Base-by-base conservation (phyloP, 64 coral and sea anemone species). In the Pachyseris speciosa region DNA sequence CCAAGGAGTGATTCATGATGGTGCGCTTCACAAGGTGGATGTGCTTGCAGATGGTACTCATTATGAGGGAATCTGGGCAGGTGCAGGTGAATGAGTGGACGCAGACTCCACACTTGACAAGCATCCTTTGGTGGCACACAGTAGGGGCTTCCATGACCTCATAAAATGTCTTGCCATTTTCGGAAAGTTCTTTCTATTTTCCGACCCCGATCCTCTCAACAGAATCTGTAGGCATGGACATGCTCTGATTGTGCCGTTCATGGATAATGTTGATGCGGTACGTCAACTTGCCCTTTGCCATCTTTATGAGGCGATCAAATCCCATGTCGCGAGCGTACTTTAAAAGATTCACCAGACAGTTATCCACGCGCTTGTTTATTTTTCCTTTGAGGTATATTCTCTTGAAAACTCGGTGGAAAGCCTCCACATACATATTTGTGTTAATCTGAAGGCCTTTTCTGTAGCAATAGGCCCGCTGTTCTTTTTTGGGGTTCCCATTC, bases 381-480 rank as follows among this genome's bases (percentile, higher is more conserved):
- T 92, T 92, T 7, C 89, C 89, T 61, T 73, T 72, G 27, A 85
- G 43, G 52, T 92, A 92, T 22, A 22, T 17, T 15, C 43, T 64
- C 59, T 91, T 91, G n/a, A 84, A 85, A n/a, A 92, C 80, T 42
- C 68, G 2, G 80, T 75, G 79, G 36, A 92, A 92, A n/a, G 78
- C 89, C 67, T 92, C 89, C 0, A 74, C 89, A 84, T 30, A 24
- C 89, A 92, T 92, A 38, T 91, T 91, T 0, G 88, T 91, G 65
- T 91, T 91, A n/a, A 91, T 91, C 15, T 72, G 72, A 2, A 81
- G 74, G 3, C 89, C 66, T 22, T 40, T 74, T 41, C 89, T 84
- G 55, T 49, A 84, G 55, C 89, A 92, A 49, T 92, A 92, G 26
- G 89, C 79, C 79, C 80, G 85, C 15, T 70, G 9, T 20, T 84